These are phyloP conservation scores for Amiota mariae DNA, from an alignment of 2,888 invertebrate species.

Conservation along the genomic window DNA sequence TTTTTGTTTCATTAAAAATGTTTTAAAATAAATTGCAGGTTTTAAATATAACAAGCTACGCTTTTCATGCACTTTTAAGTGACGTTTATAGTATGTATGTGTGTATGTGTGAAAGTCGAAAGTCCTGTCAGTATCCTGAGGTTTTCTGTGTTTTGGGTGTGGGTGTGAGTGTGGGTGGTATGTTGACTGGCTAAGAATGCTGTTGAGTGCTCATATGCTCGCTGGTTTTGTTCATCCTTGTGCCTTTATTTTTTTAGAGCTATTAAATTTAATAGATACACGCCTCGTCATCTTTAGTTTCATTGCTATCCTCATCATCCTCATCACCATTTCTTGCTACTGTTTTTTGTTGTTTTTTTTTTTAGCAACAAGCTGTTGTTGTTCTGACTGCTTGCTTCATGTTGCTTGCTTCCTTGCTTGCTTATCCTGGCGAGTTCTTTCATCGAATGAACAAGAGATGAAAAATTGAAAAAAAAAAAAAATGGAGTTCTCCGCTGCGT, in stretches of 20 bases:
- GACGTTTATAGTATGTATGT: neutral
- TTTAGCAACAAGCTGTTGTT: too few relatives aligned
- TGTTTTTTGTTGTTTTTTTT: neutral
- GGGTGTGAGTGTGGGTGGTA: neutral
- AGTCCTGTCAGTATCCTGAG: neutral
- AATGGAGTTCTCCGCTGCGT: too few relatives aligned
- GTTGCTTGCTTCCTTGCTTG: too few relatives aligned
- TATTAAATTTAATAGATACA: constrained; percentile 27
- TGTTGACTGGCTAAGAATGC: neutral
- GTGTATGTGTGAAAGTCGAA: too few relatives aligned
- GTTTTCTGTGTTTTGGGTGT: neutral
- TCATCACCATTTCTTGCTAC: neutral
- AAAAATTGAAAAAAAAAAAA: too few relatives aligned
- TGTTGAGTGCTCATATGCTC: neutral
- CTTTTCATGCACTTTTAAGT: neutral
- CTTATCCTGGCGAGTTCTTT: too few relatives aligned
- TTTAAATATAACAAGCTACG: neutral
- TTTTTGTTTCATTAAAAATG: constrained; percentile 9
- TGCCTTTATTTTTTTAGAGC: neutral
- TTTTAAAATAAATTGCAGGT: neutral
- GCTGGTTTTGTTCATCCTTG: neutral
- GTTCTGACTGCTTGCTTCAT: too few relatives aligned
- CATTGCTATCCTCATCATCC: neutral
- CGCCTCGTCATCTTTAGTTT: constrained; percentile 3
- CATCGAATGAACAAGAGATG: too few relatives aligned